Evolutionary conservation across 2,797 vertebrate genomes (phyloP).

Genomic region (Hirundo rustica): DNA sequence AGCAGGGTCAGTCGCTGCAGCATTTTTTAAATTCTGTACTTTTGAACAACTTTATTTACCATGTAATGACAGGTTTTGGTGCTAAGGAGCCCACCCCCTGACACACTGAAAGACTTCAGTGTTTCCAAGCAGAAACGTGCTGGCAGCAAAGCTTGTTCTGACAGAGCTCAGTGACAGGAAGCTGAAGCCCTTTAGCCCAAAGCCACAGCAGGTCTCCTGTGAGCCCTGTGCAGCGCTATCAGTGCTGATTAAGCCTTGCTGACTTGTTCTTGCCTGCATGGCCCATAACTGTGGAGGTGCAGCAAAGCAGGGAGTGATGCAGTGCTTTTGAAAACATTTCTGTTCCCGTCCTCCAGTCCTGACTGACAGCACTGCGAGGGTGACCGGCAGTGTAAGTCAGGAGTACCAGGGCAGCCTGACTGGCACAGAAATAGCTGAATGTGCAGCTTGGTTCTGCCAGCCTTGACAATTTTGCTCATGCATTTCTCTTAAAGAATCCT

Average conservation of each 20-base stretch:
- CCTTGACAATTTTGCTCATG: neutral
- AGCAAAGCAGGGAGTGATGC: neutral
- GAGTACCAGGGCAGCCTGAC: neutral
- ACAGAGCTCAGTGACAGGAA: neutral
- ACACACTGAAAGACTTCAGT: neutral
- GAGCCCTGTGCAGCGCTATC: neutral
- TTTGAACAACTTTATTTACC: neutral
- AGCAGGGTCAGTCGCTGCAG: neutral
- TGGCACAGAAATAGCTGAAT: neutral
- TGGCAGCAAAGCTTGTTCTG: neutral
- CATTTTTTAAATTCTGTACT: neutral
- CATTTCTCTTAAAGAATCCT: neutral
- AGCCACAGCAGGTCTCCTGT: neutral
- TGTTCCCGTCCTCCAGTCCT: neutral
- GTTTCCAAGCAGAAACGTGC: neutral
- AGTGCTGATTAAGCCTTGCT: neutral
- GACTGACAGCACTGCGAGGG: neutral
- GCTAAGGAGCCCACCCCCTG: neutral
- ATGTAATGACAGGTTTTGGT: neutral
- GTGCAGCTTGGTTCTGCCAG: neutral
- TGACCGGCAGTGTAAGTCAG: neutral
- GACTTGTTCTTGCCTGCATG: neutral
- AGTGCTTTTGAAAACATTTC: neutral
- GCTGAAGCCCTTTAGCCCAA: neutral
- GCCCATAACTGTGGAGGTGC: fast-evolving